phyloP scores from a whole-genome alignment of 2,888 invertebrate genomes.

The Tetrapedia diversipes region DNA sequence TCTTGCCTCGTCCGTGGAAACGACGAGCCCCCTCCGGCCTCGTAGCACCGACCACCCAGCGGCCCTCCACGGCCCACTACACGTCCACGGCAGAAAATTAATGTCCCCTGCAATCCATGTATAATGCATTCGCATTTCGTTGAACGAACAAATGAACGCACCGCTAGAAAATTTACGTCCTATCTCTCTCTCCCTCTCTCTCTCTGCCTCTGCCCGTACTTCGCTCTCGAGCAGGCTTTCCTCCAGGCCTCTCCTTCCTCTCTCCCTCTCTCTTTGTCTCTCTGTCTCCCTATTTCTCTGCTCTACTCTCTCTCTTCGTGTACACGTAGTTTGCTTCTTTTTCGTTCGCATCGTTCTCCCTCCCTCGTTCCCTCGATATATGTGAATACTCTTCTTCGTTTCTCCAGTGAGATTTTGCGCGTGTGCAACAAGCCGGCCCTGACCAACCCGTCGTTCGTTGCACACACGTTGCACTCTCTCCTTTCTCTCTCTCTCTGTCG shows the following conservation, averaged over 20 bases:
- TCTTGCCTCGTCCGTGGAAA: slow-evolving; percentile 65
- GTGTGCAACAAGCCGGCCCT: slow-evolving; percentile 65
- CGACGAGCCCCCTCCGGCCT: slow-evolving; percentile 49
- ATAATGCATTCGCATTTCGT: slow-evolving; percentile 83
- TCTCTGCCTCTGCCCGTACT: slow-evolving; percentile 4
- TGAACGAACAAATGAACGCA: slow-evolving; percentile 82
- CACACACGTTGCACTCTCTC: slow-evolving; percentile 25
- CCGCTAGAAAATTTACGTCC: slow-evolving; percentile 82
- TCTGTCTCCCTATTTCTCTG: neutral
- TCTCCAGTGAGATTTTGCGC: slow-evolving; percentile 63
- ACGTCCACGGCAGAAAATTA: slow-evolving; percentile 82
- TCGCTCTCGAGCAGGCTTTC: slow-evolving; percentile 1
- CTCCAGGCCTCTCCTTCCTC: slow-evolving; percentile 1
- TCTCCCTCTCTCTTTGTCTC: neutral
- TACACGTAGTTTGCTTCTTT: neutral
- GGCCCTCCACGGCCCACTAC: slow-evolving; percentile 75
- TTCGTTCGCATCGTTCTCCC: slow-evolving; percentile 1
- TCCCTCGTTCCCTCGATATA: slow-evolving; percentile 23
- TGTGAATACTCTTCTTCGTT: slow-evolving; percentile 52
- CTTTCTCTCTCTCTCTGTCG: slow-evolving; percentile 15
- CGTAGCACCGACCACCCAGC: slow-evolving; percentile 61
- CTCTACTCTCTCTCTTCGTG: too few species aligned
- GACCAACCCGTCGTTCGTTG: slow-evolving; percentile 61
- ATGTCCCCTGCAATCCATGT: slow-evolving; percentile 83
- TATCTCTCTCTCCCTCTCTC: slow-evolving; percentile 58